These are phyloP conservation scores for Suncus etruscus DNA, from an alignment of 2,113 vertebrate genomes.

Conservation along the genomic window DNA sequence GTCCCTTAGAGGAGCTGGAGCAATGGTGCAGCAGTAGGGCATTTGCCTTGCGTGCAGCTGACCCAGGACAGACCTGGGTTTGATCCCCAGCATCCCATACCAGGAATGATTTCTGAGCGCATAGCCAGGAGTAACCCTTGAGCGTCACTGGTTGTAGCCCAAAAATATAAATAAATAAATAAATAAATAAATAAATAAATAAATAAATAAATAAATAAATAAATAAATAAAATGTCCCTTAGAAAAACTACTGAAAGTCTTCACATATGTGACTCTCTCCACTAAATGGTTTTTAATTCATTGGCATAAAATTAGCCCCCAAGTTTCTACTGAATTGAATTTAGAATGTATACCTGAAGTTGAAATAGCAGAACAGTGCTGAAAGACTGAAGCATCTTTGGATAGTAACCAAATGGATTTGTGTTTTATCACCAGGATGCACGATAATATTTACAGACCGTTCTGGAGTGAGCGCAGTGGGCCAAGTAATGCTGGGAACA, in stretches of 20 bases:
- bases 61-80: no score
- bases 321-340: background rate
- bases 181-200: no score
- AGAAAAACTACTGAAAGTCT: background rate
- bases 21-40: no score
- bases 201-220: no score
- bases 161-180: no score
- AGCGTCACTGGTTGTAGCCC: no score
- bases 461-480: conserved; percentile 95
- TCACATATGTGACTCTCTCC: background rate
- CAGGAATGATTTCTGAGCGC: no score
- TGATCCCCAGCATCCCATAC: no score
- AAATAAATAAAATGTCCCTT: background rate
- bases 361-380: background rate
- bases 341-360: background rate
- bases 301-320: conserved; percentile 25
- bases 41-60: no score
- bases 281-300: background rate
- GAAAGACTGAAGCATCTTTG: background rate
- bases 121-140: no score
- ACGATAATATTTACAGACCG: conserved; percentile 94
- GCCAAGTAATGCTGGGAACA: conserved; percentile 96
- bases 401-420: conserved; percentile 49
- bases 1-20: no score
- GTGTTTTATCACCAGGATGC: conserved; percentile 87